These are phyloP conservation scores for Willowsia nigromaculata DNA, from an alignment of 2,888 invertebrate genomes.

Conservation along the genomic window DNA sequence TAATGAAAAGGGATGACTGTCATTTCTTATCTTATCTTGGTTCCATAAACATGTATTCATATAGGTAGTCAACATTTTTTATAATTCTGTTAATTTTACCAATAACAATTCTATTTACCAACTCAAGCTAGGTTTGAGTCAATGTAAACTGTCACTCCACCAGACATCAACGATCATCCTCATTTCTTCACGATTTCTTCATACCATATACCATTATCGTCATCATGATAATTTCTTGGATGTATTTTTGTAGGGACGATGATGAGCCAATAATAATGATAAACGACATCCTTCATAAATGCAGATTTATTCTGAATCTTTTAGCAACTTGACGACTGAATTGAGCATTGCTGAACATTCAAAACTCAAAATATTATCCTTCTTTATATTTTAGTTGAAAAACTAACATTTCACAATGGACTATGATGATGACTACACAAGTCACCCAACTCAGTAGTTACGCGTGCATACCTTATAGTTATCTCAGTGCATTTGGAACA, in stretches of 20 bases:
- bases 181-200: conserved; percentile 14
- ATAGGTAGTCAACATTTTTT: no score
- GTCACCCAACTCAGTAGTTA: neutral
- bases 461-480: no score
- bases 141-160: conserved; percentile 4
- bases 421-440: neutral
- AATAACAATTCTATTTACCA: neutral
- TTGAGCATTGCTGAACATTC: neutral
- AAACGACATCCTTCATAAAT: conserved; percentile 54
- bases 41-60: no score
- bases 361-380: neutral
- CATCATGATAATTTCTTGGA: conserved; percentile 41
- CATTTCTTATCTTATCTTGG: no score
- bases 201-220: conserved; percentile 30
- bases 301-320: conserved; percentile 51
- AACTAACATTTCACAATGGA: neutral
- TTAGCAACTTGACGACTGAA: neutral
- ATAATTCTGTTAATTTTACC: no score
- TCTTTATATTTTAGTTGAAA: neutral
- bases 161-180: neutral
- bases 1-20: no score
- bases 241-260: conserved; percentile 8
- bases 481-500: neutral
- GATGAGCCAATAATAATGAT: conserved; percentile 21
- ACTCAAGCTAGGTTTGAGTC: neutral